Percentiles rank a stretch among this genome's conserved stretches.
phyloP scores from a whole-genome alignment of 2,797 vertebrate species.

The Notolabrus celidotus region DNA sequence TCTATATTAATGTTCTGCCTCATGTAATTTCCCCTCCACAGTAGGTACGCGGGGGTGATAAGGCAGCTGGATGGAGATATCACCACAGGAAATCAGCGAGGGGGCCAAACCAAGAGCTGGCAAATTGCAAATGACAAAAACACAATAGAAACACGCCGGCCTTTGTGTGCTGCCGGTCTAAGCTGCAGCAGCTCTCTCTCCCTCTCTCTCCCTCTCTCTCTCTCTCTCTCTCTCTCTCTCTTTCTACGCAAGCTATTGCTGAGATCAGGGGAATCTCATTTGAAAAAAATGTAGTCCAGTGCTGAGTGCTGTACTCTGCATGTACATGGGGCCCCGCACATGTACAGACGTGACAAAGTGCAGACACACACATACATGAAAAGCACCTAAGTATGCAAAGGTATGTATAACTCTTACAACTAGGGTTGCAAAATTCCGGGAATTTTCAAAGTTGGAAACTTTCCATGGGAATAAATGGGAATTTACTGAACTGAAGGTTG shows the following conservation, averaged over 20 bases:
- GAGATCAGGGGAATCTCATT: conserved; percentile 75
- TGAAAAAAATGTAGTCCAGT: conserved; percentile 58
- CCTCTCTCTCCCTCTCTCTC: no score
- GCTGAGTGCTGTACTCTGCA: conserved; percentile 51
- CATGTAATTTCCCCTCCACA: conserved; percentile 45
- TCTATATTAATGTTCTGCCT: conserved; percentile 42
- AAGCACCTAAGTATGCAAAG: no score
- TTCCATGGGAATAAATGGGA: no score
- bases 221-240: no score
- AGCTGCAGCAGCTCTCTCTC: conserved; percentile 21
- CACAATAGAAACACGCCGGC: conserved; percentile 63
- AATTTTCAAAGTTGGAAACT: no score
- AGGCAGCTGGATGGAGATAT: conserved; percentile 56
- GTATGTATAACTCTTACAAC: no score
- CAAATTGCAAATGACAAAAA: conserved; percentile 72
- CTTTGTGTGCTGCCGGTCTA: conserved; percentile 69
- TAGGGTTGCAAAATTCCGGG: no score
- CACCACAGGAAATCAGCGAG: conserved; percentile 64
- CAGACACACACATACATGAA: conserved; percentile 19
- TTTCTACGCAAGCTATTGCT: conserved; percentile 53
- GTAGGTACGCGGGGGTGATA: conserved; percentile 43
- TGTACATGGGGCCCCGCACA: conserved; percentile 36
- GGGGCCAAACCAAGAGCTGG: conserved; percentile 56
- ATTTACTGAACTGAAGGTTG: no score
- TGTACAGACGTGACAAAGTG: conserved; percentile 13